Evolutionary conservation across 2,113 vertebrate genomes (phyloP).

Genomic region (Pogona vitticeps): DNA sequence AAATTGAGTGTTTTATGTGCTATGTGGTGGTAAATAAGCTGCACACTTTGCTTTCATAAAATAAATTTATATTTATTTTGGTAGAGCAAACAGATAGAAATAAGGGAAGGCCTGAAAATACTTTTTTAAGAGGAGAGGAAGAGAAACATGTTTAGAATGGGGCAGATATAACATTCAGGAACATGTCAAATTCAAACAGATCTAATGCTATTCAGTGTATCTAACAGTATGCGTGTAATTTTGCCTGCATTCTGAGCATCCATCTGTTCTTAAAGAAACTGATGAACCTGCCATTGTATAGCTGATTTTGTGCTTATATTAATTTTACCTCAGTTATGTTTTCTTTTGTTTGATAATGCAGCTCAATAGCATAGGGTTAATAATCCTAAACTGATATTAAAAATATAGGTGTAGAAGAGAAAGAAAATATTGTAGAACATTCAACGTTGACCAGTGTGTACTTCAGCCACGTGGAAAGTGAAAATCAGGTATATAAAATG

Average conservation of each 20-base stretch:
- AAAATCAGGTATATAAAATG: conserved; percentile 58
- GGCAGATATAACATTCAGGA: too few relatives aligned
- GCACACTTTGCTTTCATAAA: too few relatives aligned
- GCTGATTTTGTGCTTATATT: background rate
- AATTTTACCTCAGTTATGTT: conserved; percentile 17
- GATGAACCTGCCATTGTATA: background rate
- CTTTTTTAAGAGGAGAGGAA: too few relatives aligned
- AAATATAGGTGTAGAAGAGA: conserved; percentile 70
- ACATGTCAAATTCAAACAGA: too few relatives aligned
- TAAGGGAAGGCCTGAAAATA: too few relatives aligned
- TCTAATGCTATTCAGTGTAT: background rate
- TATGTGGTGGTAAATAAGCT: too few relatives aligned
- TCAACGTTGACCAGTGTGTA: conserved; percentile 55
- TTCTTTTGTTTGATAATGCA: conserved; percentile 33
- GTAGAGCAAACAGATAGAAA: too few relatives aligned
- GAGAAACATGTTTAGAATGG: too few relatives aligned
- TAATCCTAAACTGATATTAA: conserved; percentile 47
- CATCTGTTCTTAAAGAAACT: background rate
- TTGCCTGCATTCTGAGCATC: too few relatives aligned
- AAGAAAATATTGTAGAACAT: conserved; percentile 45
- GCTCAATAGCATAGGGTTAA: conserved; percentile 36
- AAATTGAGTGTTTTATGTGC: too few relatives aligned
- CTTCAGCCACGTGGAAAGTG: conserved; percentile 62
- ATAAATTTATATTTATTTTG: too few relatives aligned
- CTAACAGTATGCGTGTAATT: too few relatives aligned